phyloP scores from a whole-genome alignment of 2,888 invertebrate genomes.

The Tubiluchus corallicola region DNA sequence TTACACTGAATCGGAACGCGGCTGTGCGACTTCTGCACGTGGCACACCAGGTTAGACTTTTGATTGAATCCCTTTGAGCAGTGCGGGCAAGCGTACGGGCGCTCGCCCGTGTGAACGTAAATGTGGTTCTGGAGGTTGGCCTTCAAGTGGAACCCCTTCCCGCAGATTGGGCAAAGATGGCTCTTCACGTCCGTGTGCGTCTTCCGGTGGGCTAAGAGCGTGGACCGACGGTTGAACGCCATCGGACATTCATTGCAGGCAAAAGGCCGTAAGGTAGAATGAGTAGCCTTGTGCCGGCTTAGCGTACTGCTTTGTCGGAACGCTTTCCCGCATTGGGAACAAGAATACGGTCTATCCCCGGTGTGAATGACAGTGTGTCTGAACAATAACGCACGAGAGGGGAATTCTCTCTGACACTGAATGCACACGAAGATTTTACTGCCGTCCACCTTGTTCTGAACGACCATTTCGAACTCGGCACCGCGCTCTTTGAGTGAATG shows the following conservation, averaged over 20 bases:
- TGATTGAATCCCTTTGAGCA: background rate
- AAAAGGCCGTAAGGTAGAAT: background rate
- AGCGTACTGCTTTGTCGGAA: slow-evolving; percentile 1
- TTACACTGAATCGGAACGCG: background rate
- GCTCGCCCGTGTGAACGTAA: slow-evolving; percentile 1
- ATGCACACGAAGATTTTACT: slow-evolving; percentile 1
- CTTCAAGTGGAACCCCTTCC: background rate
- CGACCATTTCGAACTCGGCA: slow-evolving; percentile 1
- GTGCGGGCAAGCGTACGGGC: background rate
- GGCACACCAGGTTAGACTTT: background rate
- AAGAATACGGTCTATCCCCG: background rate
- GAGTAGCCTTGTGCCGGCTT: background rate
- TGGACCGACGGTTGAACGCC: background rate
- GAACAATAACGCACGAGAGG: background rate
- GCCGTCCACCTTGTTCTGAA: slow-evolving; percentile 1
- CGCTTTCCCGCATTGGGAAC: background rate
- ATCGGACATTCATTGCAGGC: slow-evolving; percentile 1
- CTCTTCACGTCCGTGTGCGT: background rate
- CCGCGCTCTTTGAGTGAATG: background rate
- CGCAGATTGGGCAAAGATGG: background rate
- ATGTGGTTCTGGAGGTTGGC: slow-evolving; percentile 1
- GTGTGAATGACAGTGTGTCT: background rate
- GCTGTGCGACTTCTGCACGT: background rate
- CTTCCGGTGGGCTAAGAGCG: background rate
- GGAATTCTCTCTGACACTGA: background rate